Conservation (phyloP, 2,113 vertebrate genomes). For the Brienomyrus brachyistius region DNA sequence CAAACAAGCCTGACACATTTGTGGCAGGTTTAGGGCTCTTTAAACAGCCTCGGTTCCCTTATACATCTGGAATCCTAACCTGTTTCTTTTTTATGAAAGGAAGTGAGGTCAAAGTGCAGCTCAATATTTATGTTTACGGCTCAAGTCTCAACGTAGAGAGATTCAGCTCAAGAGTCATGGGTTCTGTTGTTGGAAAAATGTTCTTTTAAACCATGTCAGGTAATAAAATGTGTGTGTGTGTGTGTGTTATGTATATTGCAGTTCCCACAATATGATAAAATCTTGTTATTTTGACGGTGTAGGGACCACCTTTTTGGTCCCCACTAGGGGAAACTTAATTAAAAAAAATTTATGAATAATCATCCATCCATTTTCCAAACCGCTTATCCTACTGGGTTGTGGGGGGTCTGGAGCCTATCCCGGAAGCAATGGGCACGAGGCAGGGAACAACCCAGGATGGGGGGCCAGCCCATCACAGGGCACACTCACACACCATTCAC, state of each 20-base stretch:
- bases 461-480: too few relatives aligned
- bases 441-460: too few relatives aligned
- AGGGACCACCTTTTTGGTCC: neutral
- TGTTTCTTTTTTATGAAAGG: conserved; percentile 60
- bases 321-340: neutral
- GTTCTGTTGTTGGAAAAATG: neutral
- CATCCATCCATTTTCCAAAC: neutral
- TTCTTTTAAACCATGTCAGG: neutral
- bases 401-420: too few relatives aligned
- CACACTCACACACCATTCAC: too few relatives aligned
- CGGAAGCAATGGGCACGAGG: too few relatives aligned
- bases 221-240: neutral
- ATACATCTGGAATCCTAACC: conserved; percentile 40
- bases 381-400: too few relatives aligned
- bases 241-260: neutral
- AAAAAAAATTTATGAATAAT: neutral
- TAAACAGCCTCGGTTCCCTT: conserved; percentile 12
- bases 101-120: conserved; percentile 56
- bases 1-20: conserved; percentile 7
- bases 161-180: conserved; percentile 55
- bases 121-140: conserved; percentile 62
- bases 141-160: conserved; percentile 51
- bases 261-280: neutral
- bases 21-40: conserved; percentile 19
- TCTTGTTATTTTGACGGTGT: neutral